Percentiles rank a stretch among this genome's conserved stretches.
Conservation (phyloP, 2,113 vertebrate species). For the Erythrolamprus reginae region DNA sequence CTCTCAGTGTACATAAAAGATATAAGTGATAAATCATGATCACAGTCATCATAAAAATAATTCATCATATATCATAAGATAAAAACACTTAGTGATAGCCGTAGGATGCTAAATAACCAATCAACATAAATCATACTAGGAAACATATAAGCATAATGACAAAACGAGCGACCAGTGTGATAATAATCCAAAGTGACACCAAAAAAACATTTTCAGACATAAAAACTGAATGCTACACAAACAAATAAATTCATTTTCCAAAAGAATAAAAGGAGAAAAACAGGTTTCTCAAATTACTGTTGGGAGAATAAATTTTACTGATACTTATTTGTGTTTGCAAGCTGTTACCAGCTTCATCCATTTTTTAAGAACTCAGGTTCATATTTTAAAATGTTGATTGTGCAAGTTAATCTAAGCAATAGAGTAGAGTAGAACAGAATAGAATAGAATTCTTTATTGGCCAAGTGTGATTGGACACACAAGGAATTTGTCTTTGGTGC, state of each 20-base stretch:
- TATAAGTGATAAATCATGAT: too few relatives aligned
- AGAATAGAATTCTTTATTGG: too few relatives aligned
- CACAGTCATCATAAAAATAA: too few relatives aligned
- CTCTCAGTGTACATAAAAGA: too few relatives aligned
- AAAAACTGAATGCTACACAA: neutral
- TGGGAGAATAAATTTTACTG: constrained; percentile 32
- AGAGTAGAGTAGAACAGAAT: too few relatives aligned
- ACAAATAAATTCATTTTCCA: constrained; percentile 37
- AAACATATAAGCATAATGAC: neutral
- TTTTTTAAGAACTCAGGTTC: constrained; percentile 33
- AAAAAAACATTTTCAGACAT: neutral
- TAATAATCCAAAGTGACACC: neutral
- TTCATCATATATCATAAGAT: too few relatives aligned
- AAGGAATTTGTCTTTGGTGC: too few relatives aligned
- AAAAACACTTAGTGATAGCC: too few relatives aligned
- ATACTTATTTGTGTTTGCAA: constrained; percentile 28
- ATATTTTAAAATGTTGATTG: constrained; percentile 20
- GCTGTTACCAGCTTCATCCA: constrained; percentile 17
- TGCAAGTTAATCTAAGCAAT: constrained; percentile 13
- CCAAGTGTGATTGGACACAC: too few relatives aligned
- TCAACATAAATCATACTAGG: too few relatives aligned
- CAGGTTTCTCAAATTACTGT: constrained; percentile 1
- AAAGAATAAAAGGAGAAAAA: constrained; percentile 26
- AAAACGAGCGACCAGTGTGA: neutral
- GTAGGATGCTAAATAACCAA: too few relatives aligned